These are phyloP conservation scores for Amphipyra tragopoginis DNA, from an alignment of 2,888 invertebrate species.

Conservation along the genomic window DNA sequence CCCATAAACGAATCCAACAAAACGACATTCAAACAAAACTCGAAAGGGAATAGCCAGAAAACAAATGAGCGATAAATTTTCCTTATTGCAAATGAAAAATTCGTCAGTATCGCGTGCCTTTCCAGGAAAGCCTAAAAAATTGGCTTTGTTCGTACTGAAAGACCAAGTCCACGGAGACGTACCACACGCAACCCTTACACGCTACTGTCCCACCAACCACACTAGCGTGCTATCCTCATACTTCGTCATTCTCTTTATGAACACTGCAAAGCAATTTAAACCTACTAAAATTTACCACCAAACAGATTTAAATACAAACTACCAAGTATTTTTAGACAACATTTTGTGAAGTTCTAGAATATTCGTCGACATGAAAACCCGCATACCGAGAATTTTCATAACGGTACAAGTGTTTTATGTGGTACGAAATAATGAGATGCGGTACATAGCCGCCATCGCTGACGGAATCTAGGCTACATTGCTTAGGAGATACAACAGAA, in stretches of 20 bases:
- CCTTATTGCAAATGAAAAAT: constrained; percentile 39
- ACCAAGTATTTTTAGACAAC: constrained; percentile 29
- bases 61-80: constrained; percentile 42
- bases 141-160: constrained; percentile 9
- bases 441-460: constrained; percentile 9
- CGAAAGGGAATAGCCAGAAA: constrained; percentile 22
- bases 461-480: constrained; percentile 20
- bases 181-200: constrained; percentile 31
- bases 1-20: constrained; percentile 21
- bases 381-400: constrained; percentile 26
- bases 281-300: constrained; percentile 13
- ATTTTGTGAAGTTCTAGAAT: constrained; percentile 24
- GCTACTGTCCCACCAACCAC: constrained; percentile 10
- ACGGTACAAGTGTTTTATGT: constrained; percentile 31
- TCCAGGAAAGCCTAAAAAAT: constrained; percentile 15
- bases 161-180: constrained; percentile 10
- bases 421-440: constrained; percentile 32
- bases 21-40: constrained; percentile 39
- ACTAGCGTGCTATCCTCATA: constrained; percentile 15
- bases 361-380: constrained; percentile 9
- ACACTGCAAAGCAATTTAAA: constrained; percentile 18
- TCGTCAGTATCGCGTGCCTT: constrained; percentile 38
- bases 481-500: constrained; percentile 15
- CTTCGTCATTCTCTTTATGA: constrained; percentile 37
- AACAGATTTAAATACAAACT: constrained; percentile 22